Evolutionary conservation across 1,140 invertebrate genomes (phyloP), one percentile per base, ranked within the genome.

Genomic region (Platyura marginata): DNA sequence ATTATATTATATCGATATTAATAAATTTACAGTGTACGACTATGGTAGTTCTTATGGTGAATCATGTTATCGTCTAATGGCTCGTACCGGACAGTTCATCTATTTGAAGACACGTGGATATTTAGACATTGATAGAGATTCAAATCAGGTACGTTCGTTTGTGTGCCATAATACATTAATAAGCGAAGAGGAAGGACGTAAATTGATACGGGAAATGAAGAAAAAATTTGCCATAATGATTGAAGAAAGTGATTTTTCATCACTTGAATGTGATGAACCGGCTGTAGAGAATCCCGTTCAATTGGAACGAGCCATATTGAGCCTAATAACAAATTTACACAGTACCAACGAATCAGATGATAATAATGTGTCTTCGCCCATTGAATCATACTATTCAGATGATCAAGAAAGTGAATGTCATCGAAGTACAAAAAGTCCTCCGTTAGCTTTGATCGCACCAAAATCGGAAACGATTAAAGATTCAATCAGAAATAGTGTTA

Each of bases 131-230:
- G 77, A 86, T 46, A 66, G 71, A 47, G 67, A 67, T 19, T 73
- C 76, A 0, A 74, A 80, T 43, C 71, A 71, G 34, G 77, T 86
- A 1, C 75, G 77, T 44, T 84, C 80, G 15, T 88, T 90, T 51
- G 71, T 89, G 10, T 90, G 86, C 53, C 72, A 85, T 40, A 90
- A 89, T 54, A 81, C 79, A 0, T 64, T 86, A n/a, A 68, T 88
- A 1, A 64, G 69, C 22, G 72, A 81, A 49, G 66, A 74, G 35
- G 79, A 84, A 53, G 82, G 81, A 16, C 66, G 70, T 42, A 57
- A 70, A 8, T 61, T 79, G 0, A 73, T 81, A 0, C 63, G 67
- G 40, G 66, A 81, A 43, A 84, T 86, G 80, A 82, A 79, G 56
- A 66, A 69, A 42, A 69, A 71, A 49, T 83, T 71, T 54, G 74